A percentile compares a stretch with the other conserved stretches of the same genome.
Evolutionary conservation across 2,113 vertebrate species (phyloP).

Genomic region (Macrotus californicus): DNA sequence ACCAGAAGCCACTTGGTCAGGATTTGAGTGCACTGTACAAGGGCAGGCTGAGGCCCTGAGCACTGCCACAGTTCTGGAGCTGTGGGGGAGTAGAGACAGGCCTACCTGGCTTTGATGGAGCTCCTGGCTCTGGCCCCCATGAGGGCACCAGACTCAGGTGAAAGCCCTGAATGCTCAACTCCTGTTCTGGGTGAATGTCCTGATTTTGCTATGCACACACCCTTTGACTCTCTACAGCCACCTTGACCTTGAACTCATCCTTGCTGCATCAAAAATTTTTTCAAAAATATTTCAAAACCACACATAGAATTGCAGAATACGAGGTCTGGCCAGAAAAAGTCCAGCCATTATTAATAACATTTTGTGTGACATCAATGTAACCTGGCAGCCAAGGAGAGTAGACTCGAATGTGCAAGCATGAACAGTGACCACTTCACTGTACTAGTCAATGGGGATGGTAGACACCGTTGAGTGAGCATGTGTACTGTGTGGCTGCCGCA

Average conservation of each 20-base stretch:
- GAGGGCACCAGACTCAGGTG: background rate
- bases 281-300: background rate
- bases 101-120: background rate
- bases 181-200: background rate
- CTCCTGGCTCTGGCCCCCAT: background rate
- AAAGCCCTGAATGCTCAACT: background rate
- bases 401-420: no score
- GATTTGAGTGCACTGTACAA: background rate
- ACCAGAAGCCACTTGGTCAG: background rate
- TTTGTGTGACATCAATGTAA: no score
- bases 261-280: slow-evolving; percentile 1
- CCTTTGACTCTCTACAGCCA: background rate
- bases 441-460: no score
- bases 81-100: background rate
- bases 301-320: background rate
- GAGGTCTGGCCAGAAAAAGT: no score
- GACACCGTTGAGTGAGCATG: no score
- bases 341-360: no score
- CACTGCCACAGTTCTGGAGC: background rate
- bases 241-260: slow-evolving; percentile 25
- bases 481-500: no score
- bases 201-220: background rate
- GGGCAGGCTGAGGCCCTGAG: background rate
- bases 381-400: no score
- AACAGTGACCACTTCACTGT: no score